Percentiles rank a stretch among this genome's conserved stretches.
phyloP scores from a whole-genome alignment of 1,140 invertebrate genomes.

The Paramacrobiotus metropolitanus region DNA sequence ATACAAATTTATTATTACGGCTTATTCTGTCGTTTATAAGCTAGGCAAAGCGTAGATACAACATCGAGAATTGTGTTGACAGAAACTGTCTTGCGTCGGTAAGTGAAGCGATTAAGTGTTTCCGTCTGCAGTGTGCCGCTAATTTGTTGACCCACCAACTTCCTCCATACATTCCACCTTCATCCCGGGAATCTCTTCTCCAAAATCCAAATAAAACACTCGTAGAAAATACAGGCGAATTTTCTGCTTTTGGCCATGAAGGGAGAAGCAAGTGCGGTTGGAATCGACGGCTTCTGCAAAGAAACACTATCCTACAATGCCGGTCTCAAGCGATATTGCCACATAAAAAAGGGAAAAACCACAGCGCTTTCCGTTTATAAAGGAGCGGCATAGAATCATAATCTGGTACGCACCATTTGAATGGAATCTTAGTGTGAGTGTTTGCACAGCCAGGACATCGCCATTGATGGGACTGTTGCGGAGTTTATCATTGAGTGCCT shows the following conservation, averaged over 20 bases:
- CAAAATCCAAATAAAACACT: background rate
- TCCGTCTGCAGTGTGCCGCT: no score
- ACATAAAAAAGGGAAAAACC: no score
- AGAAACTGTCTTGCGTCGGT: no score
- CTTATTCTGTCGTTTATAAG: no score
- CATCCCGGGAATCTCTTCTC: background rate
- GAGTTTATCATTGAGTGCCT: background rate
- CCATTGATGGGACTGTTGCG: background rate
- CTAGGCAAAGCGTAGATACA: no score
- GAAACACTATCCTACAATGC: background rate
- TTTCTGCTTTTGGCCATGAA: background rate
- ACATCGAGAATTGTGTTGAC: no score
- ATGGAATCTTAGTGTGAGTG: background rate
- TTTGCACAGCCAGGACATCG: background rate
- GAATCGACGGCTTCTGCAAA: background rate
- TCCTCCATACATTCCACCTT: background rate
- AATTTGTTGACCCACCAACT: background rate
- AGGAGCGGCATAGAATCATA: no score
- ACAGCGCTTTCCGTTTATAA: no score
- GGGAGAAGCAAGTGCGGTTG: background rate
- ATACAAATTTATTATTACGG: no score
- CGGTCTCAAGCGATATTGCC: no score
- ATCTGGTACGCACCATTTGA: no score
- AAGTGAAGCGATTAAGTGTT: no score
- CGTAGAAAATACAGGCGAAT: slow-evolving; percentile 1